phyloP scores from a whole-genome alignment of 2,113 vertebrate genomes.

The Nyctibius bracteatus region DNA sequence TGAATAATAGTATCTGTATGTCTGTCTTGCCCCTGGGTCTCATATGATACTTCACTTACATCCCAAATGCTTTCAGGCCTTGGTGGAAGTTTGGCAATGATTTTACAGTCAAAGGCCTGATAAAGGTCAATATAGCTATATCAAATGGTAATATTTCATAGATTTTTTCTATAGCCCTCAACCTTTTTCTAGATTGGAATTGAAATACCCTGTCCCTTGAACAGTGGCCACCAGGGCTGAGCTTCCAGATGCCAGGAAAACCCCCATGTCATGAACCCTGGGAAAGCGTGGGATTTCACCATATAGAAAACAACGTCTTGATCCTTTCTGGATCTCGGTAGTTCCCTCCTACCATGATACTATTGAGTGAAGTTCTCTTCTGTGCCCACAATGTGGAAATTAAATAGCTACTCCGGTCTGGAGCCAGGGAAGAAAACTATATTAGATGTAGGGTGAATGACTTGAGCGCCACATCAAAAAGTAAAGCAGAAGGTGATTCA shows the following conservation, averaged over 20 bases:
- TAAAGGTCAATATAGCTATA: neutral
- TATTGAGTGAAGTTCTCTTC: neutral
- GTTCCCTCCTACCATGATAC: neutral
- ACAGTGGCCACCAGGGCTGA: neutral
- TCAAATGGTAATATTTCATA: neutral
- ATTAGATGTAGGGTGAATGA: neutral
- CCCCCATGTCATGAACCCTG: neutral
- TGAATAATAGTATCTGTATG: rapidly evolving
- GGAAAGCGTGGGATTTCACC: neutral
- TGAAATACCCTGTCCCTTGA: neutral
- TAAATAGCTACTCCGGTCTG: neutral
- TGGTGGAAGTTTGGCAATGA: neutral
- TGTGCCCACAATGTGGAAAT: neutral
- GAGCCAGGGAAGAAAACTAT: neutral
- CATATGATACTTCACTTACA: neutral
- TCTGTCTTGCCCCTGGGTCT: neutral
- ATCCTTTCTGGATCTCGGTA: neutral
- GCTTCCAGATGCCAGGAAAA: neutral
- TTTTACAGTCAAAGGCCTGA: neutral
- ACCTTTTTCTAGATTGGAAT: neutral
- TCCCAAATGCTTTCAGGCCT: neutral
- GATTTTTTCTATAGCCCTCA: neutral
- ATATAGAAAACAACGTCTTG: neutral
- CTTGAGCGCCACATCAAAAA: neutral
- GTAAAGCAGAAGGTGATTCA: neutral